Percentiles rank a stretch among this genome's conserved stretches.
These are phyloP conservation scores for Antedon bifida DNA, from an alignment of 35 echinoderm and acorn worm genomes.

Conservation along the genomic window DNA sequence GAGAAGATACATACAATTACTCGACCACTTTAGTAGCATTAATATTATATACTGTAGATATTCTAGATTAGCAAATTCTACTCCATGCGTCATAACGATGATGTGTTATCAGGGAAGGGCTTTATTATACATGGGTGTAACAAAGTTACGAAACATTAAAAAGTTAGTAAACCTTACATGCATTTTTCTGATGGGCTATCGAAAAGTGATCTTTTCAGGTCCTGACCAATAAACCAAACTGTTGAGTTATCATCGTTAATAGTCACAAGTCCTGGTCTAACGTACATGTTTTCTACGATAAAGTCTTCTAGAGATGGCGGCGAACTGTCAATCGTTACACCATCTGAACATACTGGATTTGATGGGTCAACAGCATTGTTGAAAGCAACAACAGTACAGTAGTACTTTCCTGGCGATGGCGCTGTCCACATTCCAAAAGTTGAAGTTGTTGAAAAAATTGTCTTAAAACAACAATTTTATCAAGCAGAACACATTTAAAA, in stretches of 20 bases:
- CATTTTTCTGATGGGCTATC: constrained; percentile 4
- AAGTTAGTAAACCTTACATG: constrained; percentile 25
- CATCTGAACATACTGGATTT: too few species aligned
- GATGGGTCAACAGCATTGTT: too few species aligned
- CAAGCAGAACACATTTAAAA: too few species aligned
- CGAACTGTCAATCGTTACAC: constrained; percentile 24
- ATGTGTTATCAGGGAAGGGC: too few species aligned
- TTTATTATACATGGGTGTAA: too few species aligned
- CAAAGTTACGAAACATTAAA: too few species aligned
- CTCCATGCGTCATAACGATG: too few species aligned
- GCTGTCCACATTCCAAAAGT: constrained; percentile 26
- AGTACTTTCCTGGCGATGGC: constrained; percentile 5
- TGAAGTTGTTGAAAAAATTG: not conserved
- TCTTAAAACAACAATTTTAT: too few species aligned
- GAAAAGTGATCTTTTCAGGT: not conserved
- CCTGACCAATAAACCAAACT: constrained; percentile 14
- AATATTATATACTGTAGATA: too few species aligned
- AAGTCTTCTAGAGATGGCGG: constrained; percentile 10
- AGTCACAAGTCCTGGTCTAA: constrained; percentile 6
- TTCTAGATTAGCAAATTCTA: too few species aligned
- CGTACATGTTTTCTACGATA: not conserved
- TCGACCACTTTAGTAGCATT: too few species aligned
- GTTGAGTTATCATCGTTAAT: not conserved
- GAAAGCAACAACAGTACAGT: constrained; percentile 21
- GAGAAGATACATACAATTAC: too few species aligned